These are phyloP conservation scores for Ennomos quercinarius DNA, from an alignment of 2,888 invertebrate species.

Conservation along the genomic window DNA sequence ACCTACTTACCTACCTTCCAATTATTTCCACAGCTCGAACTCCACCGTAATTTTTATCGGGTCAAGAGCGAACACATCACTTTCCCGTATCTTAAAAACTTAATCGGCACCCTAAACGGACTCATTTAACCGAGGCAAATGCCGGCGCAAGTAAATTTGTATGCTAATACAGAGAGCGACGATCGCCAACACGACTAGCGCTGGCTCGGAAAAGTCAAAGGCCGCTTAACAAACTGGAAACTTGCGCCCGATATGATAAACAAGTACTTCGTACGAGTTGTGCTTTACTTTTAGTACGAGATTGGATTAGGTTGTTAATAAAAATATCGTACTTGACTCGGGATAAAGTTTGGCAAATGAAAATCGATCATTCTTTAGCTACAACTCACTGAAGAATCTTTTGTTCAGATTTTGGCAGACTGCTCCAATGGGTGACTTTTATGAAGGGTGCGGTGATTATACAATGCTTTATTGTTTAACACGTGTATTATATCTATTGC, in stretches of 20 bases:
- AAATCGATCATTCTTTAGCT: no score
- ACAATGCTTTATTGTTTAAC: no score
- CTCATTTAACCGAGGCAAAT: conserved; percentile 52
- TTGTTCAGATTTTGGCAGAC: no score
- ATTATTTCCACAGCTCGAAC: conserved; percentile 25
- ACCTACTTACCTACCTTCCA: conserved; percentile 28
- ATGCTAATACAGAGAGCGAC: conserved; percentile 69
- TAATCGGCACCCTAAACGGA: conserved; percentile 50
- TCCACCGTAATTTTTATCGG: conserved; percentile 26
- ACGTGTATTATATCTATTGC: no score
- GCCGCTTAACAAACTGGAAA: conserved; percentile 31
- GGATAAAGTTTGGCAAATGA: no score
- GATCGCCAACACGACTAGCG: conserved; percentile 40
- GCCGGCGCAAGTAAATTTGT: conserved; percentile 67
- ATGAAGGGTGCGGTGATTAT: no score
- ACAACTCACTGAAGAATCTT: no score
- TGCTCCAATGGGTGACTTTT: no score
- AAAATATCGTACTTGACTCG: conserved; percentile 18
- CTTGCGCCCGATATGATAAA: conserved; percentile 36
- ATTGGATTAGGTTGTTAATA: conserved; percentile 19
- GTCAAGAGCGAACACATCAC: conserved; percentile 33
- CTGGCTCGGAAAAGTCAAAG: conserved; percentile 31
- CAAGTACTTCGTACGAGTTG: conserved; percentile 27
- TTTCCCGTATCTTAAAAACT: conserved; percentile 59
- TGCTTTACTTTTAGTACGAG: conserved; percentile 19